Evolutionary conservation across 2,113 vertebrate genomes (phyloP), one percentile per base, ranked within the genome.

Genomic region (Peromyscus maniculatus): DNA sequence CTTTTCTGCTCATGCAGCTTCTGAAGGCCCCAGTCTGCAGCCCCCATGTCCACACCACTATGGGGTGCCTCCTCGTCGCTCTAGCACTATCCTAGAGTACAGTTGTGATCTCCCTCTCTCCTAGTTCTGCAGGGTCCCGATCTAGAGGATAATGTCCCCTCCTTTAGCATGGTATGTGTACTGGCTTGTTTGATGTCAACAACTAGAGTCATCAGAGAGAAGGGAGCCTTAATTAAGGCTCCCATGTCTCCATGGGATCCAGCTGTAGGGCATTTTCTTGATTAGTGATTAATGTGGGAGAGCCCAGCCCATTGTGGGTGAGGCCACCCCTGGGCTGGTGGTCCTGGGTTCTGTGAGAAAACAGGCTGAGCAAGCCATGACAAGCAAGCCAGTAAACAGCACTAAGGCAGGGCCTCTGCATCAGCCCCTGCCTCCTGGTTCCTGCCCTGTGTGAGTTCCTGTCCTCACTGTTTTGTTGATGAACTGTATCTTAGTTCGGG

Each of bases 131-230:
- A 86, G 36, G 57, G n/a, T 89, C 55, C 24, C 31, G 36, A 31
- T 24, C 10, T 31, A 24, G 59, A 87, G 22, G 74, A 31, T 74
- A 55, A 31, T n/a, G 12, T 36, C 86, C 19, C 15, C 26, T 52
- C 83, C 33, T 43, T 55, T n/a, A 28, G 66, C n/a, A 2, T 2
- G 59, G n/a, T 1, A 0, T 24, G 64, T 28, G 6, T 31, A 7
- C 26, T 78, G 75, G 26, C 26, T 78, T 15, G 43, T 49, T 46
- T 49, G 43, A 16, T 49, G 43, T 78, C 75, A 49, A 7, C 26
- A 26, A 43, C 43, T 49, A 16, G 75, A 49, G 26, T 78, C 43
- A 46, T 49, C 12, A 28, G 43, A 77, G 43, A 49, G 26, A 46
- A 49, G 26, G 12, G 75, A 16, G 24, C 26, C 43, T 78, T 26